Evolutionary conservation across 2,113 vertebrate species (phyloP), one percentile per base, ranked within the genome.

Genomic region (Eurypyga helias): DNA sequence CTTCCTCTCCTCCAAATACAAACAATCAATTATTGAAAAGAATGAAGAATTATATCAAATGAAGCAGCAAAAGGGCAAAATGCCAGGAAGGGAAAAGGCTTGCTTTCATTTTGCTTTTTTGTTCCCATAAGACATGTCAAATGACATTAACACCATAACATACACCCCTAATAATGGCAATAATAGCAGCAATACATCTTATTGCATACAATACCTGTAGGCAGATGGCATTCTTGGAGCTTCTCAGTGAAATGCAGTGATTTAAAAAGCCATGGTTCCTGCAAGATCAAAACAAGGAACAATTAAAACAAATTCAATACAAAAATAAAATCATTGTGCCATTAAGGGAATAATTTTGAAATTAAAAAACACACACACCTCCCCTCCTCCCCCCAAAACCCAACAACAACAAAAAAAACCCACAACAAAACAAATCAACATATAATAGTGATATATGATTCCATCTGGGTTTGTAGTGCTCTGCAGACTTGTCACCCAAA

Each of bases 181-280:
- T 71, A 93, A 91, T 57, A 90, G 66, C 81, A 90, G 60, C 36
- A 80, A 36, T 84, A 13, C 2, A 13, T 95, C 83, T 79, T 76
- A n/a, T 10, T 87, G 87, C 55, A 34, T 45, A 29, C 5, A 70
- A 31, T 49, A 79, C 16, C 25, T 91, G 62, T 67, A 61, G 87
- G 25, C 25, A 60, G 60, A 46, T 92, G 57, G 38, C 28, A 87
- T 71, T 58, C 67, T 57, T 86, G 48, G 43, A 91, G 62, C 55
- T 90, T 69, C 72, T 58, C 51, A 46, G 57, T 70, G 76, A 82
- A 95, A 86, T 73, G 79, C 23, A 65, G 20, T 38, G 79, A 51
- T 81, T 93, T 90, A 78, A 97, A 96, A 95, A 49, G 81, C 70
- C 52, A 41, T 70, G 76, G 49, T 66, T 92, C 69, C 83, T 93